phyloP scores from a whole-genome alignment of 1,140 invertebrate species.

The Drosophila pseudoananassae region DNA sequence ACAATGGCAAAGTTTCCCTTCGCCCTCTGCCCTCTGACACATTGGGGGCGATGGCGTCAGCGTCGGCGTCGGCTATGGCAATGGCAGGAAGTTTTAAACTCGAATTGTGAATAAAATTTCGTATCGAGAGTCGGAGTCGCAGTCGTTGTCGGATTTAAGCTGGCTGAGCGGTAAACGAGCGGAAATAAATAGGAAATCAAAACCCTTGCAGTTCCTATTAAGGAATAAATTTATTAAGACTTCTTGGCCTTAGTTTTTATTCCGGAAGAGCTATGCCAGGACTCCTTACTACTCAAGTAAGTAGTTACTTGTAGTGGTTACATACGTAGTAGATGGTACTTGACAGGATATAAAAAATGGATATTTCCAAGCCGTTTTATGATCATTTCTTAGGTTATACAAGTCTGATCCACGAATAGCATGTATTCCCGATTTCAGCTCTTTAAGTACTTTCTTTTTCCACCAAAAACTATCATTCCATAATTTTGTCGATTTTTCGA shows the following conservation, averaged over 20 bases:
- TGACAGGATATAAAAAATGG: too few relatives aligned
- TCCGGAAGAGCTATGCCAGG: neutral
- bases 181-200: conserved; percentile 1
- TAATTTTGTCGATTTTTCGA: too few relatives aligned
- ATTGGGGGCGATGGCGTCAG: neutral
- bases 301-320: too few relatives aligned
- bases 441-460: too few relatives aligned
- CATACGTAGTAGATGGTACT: too few relatives aligned
- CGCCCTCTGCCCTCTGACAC: conserved; percentile 35
- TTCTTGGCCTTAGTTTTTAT: conserved; percentile 7
- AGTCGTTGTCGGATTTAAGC: conserved; percentile 19
- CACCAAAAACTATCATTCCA: too few relatives aligned
- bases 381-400: too few relatives aligned
- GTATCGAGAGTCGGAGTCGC: conserved; percentile 1
- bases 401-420: too few relatives aligned
- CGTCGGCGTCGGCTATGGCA: too few relatives aligned
- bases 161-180: conserved; percentile 10
- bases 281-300: too few relatives aligned
- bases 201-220: neutral
- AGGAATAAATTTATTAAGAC: neutral
- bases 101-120: conserved; percentile 1
- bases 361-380: too few relatives aligned
- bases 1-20: conserved; percentile 45
- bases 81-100: conserved; percentile 8
- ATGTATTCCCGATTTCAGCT: too few relatives aligned